phyloP scores from a whole-genome alignment of 1,140 invertebrate species.

The Stenopsyche tienmushanensis region DNA sequence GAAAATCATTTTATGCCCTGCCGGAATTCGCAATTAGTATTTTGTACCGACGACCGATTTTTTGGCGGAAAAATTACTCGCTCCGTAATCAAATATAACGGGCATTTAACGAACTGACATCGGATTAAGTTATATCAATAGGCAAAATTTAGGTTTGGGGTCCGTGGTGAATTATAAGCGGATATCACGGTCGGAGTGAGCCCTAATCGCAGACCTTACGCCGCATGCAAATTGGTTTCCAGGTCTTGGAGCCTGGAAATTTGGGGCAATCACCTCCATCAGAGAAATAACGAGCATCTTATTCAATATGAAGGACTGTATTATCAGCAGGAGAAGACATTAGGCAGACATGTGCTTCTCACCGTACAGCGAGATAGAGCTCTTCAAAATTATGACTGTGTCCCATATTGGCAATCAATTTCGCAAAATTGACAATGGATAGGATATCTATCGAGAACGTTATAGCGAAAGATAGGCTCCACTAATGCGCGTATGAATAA shows the following conservation, averaged over 20 bases:
- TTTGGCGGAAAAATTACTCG: no score
- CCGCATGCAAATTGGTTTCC: conserved; percentile 31
- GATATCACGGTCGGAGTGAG: conserved; percentile 19
- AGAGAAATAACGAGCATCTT: conserved; percentile 11
- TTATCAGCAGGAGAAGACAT: neutral
- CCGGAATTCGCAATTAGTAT: no score
- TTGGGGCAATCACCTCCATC: conserved; percentile 4
- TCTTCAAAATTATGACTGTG: neutral
- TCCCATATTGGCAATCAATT: neutral
- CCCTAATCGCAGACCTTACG: conserved; percentile 22
- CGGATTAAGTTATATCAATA: conserved; percentile 13
- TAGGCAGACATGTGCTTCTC: neutral
- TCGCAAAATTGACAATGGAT: neutral
- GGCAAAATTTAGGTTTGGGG: neutral
- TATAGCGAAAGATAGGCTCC: no score
- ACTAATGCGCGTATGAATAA: no score
- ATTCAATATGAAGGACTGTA: conserved; percentile 11
- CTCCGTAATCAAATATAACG: conserved; percentile 16
- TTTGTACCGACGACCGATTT: no score
- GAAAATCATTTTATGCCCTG: no score
- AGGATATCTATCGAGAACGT: no score
- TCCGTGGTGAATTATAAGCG: conserved; percentile 18
- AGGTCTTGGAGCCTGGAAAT: neutral
- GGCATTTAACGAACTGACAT: conserved; percentile 12
- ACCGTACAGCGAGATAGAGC: neutral